Conservation (phyloP, 2,113 vertebrate genomes). For the Girardinichthys multiradiatus region DNA sequence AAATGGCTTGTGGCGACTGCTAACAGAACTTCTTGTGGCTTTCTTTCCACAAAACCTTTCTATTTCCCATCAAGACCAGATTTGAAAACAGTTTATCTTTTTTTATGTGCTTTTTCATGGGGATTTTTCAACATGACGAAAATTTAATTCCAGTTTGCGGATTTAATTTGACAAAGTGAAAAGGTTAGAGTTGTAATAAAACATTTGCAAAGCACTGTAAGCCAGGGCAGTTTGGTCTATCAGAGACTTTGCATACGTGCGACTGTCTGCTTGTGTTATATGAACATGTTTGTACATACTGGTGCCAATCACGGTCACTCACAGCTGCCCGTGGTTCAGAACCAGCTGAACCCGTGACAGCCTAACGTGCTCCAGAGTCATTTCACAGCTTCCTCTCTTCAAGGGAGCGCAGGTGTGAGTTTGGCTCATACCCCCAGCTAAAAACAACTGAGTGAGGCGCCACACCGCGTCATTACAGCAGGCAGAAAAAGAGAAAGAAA, state of each 20-base stretch:
- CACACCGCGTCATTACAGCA: conserved; percentile 13
- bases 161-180: too few relatives aligned
- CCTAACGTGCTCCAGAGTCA: conserved; percentile 40
- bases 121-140: too few relatives aligned
- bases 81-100: too few relatives aligned
- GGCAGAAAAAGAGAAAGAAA: neutral
- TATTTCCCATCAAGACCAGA: too few relatives aligned
- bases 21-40: too few relatives aligned
- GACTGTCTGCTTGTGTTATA: conserved; percentile 10
- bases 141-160: too few relatives aligned
- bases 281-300: conserved; percentile 34
- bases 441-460: conserved; percentile 27
- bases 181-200: too few relatives aligned
- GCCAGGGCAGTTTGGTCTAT: too few relatives aligned
- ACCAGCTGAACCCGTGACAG: conserved; percentile 60
- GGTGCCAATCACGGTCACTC: conserved; percentile 44
- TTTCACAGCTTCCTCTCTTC: conserved; percentile 53
- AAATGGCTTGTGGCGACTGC: too few relatives aligned
- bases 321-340: conserved; percentile 44
- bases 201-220: too few relatives aligned
- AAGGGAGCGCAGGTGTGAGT: conserved; percentile 64
- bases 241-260: neutral
- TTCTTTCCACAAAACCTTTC: too few relatives aligned
- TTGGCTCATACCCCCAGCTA: conserved; percentile 50
- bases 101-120: too few relatives aligned